Percentiles rank a stretch among this genome's conserved stretches.
Evolutionary conservation across 2,888 invertebrate genomes (phyloP).

Genomic region (Polydrusus cervinus): DNA sequence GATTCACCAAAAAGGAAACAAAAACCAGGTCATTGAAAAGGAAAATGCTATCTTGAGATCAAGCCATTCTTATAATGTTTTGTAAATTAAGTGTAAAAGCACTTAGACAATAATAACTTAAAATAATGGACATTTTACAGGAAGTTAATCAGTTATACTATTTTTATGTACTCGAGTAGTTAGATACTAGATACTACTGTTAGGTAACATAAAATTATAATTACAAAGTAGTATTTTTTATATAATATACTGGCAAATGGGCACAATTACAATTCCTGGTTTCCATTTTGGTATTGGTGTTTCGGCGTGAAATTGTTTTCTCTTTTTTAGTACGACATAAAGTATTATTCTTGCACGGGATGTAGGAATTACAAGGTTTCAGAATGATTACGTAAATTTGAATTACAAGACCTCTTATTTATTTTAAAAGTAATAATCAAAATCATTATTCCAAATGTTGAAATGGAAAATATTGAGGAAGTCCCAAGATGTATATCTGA

Average conservation of each 20-base stretch:
- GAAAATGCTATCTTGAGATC: constrained; percentile 27
- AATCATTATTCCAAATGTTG: no score
- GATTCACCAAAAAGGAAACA: constrained; percentile 26
- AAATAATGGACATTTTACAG: constrained; percentile 19
- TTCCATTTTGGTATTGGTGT: constrained; percentile 13
- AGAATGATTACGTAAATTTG: no score
- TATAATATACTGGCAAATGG: not conserved
- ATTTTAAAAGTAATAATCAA: no score
- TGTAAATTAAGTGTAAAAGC: constrained; percentile 4
- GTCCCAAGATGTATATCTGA: no score
- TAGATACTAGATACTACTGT: constrained; percentile 1
- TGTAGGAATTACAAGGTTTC: no score
- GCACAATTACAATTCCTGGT: constrained; percentile 15
- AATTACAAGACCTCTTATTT: no score
- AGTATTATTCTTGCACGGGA: no score
- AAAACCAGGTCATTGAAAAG: constrained; percentile 32
- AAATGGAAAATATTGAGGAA: no score
- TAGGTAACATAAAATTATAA: constrained; percentile 21
- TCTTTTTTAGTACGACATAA: no score
- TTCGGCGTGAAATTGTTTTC: no score
- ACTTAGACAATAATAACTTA: constrained; percentile 10
- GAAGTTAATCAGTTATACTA: constrained; percentile 13
- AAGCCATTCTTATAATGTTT: constrained; percentile 11
- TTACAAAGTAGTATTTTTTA: constrained; percentile 7
- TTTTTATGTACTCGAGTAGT: constrained; percentile 21